Percentiles rank a stretch among this genome's conserved stretches.
These are phyloP conservation scores for Tipula vernalis DNA, from an alignment of 2,888 invertebrate species.

Conservation along the genomic window DNA sequence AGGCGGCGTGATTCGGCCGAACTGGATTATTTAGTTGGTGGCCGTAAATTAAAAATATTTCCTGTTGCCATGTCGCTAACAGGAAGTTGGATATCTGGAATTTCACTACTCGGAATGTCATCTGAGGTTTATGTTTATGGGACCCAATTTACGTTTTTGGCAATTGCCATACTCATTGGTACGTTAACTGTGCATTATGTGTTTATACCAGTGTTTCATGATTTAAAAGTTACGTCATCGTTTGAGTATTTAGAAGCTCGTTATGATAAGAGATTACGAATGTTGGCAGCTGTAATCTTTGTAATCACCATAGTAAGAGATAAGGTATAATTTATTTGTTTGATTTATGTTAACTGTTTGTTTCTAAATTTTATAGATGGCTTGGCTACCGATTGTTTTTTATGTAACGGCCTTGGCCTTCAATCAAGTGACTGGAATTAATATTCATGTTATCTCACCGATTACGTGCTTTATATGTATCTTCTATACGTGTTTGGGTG, in stretches of 20 bases:
- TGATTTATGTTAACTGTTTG: background rate
- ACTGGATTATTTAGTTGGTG: background rate
- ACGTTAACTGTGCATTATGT: constrained; percentile 36
- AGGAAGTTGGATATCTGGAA: constrained; percentile 38
- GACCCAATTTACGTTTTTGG: constrained; percentile 54
- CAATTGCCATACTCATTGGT: constrained; percentile 21
- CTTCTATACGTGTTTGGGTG: constrained; percentile 58
- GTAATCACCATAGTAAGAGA: constrained; percentile 28
- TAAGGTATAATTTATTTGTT: background rate
- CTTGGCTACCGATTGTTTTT: constrained; percentile 40
- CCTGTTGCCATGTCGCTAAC: background rate
- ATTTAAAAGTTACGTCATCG: constrained; percentile 56
- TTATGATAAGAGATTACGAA: constrained; percentile 35
- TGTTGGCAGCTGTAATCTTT: constrained; percentile 32
- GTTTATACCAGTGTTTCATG: constrained; percentile 58
- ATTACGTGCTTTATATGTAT: constrained; percentile 66
- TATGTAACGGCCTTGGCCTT: constrained; percentile 50
- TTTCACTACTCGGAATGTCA: constrained; percentile 54
- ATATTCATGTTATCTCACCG: constrained; percentile 67
- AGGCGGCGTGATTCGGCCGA: background rate
- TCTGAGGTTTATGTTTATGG: constrained; percentile 69
- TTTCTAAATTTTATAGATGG: constrained; percentile 36
- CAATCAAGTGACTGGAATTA: constrained; percentile 43
- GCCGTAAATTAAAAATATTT: background rate
- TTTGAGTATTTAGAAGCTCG: constrained; percentile 67